phyloP scores from a whole-genome alignment of 2,113 vertebrate species.

The Malurus cyaneus region DNA sequence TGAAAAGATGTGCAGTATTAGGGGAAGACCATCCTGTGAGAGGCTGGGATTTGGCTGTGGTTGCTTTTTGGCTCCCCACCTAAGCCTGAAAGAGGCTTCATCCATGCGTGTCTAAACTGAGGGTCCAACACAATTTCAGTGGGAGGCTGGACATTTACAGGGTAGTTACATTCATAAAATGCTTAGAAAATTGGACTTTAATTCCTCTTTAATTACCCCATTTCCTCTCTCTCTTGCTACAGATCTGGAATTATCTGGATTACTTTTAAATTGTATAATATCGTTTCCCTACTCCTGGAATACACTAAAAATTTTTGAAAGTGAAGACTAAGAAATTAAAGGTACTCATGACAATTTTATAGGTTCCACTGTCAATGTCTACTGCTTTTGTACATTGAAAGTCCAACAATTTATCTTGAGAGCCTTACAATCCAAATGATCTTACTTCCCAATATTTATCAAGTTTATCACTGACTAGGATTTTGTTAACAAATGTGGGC shows the following conservation, averaged over 20 bases:
- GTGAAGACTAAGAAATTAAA: background rate
- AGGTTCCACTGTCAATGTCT: background rate
- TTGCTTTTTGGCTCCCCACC: background rate
- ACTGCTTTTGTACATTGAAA: background rate
- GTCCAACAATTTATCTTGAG: background rate
- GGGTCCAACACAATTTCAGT: background rate
- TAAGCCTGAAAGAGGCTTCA: background rate
- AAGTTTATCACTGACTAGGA: background rate
- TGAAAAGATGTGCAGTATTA: background rate
- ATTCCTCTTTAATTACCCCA: background rate
- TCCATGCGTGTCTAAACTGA: background rate
- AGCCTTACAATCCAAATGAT: background rate
- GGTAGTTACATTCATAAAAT: background rate
- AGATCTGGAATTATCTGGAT: background rate
- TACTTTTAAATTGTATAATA: background rate
- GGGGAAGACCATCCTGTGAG: background rate
- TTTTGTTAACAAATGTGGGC: background rate
- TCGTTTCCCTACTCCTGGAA: background rate
- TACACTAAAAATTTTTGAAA: background rate
- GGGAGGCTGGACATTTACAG: background rate
- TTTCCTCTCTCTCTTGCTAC: background rate
- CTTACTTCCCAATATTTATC: background rate
- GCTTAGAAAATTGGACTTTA: background rate
- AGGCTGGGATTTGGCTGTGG: background rate
- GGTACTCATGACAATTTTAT: background rate